Evolutionary conservation across 2,113 vertebrate genomes (phyloP), one percentile per base, ranked within the genome.

Genomic region (Ochotona curzoniae): DNA sequence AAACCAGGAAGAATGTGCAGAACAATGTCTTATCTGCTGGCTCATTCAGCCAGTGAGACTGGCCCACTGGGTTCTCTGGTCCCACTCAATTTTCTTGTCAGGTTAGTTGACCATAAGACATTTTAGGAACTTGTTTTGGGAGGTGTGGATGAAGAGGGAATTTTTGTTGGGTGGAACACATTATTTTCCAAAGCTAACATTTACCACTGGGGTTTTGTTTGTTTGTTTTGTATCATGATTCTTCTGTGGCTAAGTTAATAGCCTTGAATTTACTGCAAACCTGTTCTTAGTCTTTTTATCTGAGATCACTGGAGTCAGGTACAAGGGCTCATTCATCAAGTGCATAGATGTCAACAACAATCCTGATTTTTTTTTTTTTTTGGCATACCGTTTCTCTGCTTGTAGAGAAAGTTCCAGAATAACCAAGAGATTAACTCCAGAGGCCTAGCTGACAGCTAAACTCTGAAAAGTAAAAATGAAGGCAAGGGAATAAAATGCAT

Each of bases 31-130:
- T 44, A 44, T 44, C 6, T 30, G n/a, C 51, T 32, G 35, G 4
- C 23, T 30, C 25, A 26, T 32, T 0, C 14, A n/a, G 66, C 21
- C 47, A 79, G 38, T 35, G n/a, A 54, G 10, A 23, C 18, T 0
- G 18, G 82, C 11, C n/a, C 87, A 23, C 63, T 88, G 86, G n/a
- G 57, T 88, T 80, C 74, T 88, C 54, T 93, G 25, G 63, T 51
- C 20, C 32, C 9, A 63, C 20, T 80, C 21, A 47, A 54, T 38
- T 38, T 83, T 83, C 44, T 21, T 38, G 28, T 7, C 51, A 89
- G 32, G 66, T 66, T 61, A 83, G 25, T 9, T 60, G 5, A 71
- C 13, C 67, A 12, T 14, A 70, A 89, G 13, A 69, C 32, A 78
- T n/a, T 86, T 15, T 35, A 35, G 30, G 66, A 84, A 61, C 73